Evolutionary conservation across 2,888 invertebrate genomes (phyloP).

Genomic region (Morpho deidamia): DNA sequence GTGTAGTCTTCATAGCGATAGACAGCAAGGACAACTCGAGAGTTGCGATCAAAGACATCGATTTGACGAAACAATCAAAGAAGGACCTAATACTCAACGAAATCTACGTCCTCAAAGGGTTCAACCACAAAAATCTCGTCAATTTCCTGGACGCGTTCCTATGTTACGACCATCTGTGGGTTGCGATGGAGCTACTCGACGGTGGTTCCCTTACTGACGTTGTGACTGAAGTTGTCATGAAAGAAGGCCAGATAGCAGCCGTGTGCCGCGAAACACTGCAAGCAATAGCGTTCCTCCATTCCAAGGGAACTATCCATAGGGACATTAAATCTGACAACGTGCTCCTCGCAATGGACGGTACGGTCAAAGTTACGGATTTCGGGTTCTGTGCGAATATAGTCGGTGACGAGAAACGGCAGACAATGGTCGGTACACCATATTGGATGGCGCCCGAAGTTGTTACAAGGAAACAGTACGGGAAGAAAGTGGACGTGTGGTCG

Average conservation of each 20-base stretch:
- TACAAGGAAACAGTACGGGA: constrained; percentile 94
- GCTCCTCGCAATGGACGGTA: constrained; percentile 93
- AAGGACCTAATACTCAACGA: constrained; percentile 97
- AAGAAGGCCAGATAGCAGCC: constrained; percentile 97
- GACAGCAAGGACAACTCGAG: constrained; percentile 84
- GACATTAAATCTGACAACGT: constrained; percentile 99
- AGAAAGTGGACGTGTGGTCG: constrained; percentile 96
- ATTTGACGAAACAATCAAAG: constrained; percentile 95
- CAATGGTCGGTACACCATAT: constrained; percentile 98
- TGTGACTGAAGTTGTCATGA: constrained; percentile 97
- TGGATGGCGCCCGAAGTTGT: constrained; percentile 99
- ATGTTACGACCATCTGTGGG: constrained; percentile 96
- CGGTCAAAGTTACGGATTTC: constrained; percentile 96
- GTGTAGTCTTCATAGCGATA: constrained; percentile 93
- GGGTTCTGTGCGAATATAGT: constrained; percentile 98
- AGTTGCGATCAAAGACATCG: constrained; percentile 98
- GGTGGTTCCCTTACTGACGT: constrained; percentile 98
- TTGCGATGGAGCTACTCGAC: constrained; percentile 96
- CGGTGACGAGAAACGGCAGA: constrained; percentile 96
- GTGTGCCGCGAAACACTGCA: constrained; percentile 91
- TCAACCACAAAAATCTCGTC: constrained; percentile 95
- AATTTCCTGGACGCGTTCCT: constrained; percentile 97
- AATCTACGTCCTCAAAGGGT: constrained; percentile 93
- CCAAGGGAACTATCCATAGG: constrained; percentile 93
- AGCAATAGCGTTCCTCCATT: constrained; percentile 93